Evolutionary conservation across 2,113 vertebrate genomes (phyloP), one percentile per base, ranked within the genome.

Genomic region (Camelus bactrianus): DNA sequence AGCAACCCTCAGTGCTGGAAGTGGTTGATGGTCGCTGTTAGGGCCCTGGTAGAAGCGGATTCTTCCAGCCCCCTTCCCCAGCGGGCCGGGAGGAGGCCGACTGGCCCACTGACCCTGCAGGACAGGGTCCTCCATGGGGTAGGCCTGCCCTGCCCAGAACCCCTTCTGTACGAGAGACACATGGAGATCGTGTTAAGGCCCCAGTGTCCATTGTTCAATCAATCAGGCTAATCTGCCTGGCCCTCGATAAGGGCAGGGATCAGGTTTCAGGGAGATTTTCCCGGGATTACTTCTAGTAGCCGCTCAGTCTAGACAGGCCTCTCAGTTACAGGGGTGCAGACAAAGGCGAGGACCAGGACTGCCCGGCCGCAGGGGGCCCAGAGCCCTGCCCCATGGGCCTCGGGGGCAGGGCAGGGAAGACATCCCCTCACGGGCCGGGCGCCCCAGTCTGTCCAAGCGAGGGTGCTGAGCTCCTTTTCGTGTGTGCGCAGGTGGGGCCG

Each of bases 251-350:
- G 98, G 98, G 96, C 97, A 91, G 98, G 96, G 99, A 99, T 99
- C 99, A 12, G 97, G 98, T 99, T 99, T 99, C 99, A 99, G 99
- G 99, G 99, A 99, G 99, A 99, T 99, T 99, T 99, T 99, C 99
- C 98, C 97, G 98, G 99, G 99, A 99, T 99, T 99, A 99, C 98
- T 98, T 98, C 97, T 97, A 98, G 99, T 99, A 99, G 99, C 99
- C 99, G 98, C 98, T 98, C 99, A 99, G 99, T 99, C 99, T 99
- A 99, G 99, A 99, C 99, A 99, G 98, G 98, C 98, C 99, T 99
- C 99, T 99, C 99, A 98, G 99, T 99, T 99, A 99, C 99, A 98
- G 98, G 98, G 99, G 98, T 97, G 97, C 98, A 99, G 99, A 99
- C 99, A 99, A 99, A 99, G 98, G 98, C 98, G 97, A 99, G 98